Percentiles rank a stretch among this genome's conserved stretches.
Conservation (phyloP, 1,140 invertebrate species). For the Trinorchestia longiramus region DNA sequence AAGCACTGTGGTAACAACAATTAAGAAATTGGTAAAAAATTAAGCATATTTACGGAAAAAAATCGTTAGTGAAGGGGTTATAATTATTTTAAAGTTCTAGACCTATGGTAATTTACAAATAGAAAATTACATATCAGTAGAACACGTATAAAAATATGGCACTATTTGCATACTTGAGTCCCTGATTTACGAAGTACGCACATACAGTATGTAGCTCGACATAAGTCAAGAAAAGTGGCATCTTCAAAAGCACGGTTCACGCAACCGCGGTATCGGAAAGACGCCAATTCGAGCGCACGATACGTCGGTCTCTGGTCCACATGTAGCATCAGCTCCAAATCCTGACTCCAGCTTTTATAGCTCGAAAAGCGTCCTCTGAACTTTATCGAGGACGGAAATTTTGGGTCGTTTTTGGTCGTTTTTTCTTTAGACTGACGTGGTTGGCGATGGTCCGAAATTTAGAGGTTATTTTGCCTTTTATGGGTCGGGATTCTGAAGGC, state of each 20-base stretch:
- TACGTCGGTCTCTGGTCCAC: neutral
- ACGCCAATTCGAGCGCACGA: neutral
- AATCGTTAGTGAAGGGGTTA: too few species aligned
- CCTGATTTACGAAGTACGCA: too few species aligned
- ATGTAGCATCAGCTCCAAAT: neutral
- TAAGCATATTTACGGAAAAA: too few species aligned
- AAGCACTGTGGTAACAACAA: too few species aligned
- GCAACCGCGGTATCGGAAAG: neutral
- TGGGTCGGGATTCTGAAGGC: slow-evolving; percentile 20
- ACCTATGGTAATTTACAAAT: too few species aligned
- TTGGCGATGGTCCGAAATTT: slow-evolving; percentile 51
- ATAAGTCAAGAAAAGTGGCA: neutral
- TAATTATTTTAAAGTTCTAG: too few species aligned
- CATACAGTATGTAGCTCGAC: too few species aligned
- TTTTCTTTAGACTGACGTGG: slow-evolving; percentile 48
- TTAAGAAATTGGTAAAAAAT: too few species aligned
- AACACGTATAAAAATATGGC: too few species aligned
- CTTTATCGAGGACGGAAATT: slow-evolving; percentile 52
- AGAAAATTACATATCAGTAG: too few species aligned
- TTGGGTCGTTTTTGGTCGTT: slow-evolving; percentile 50
- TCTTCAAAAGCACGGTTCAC: neutral
- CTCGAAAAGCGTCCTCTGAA: slow-evolving; percentile 32
- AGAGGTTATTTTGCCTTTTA: slow-evolving; percentile 54
- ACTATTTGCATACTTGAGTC: too few species aligned
- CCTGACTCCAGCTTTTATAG: slow-evolving; percentile 15